phyloP scores from a whole-genome alignment of 2,888 invertebrate genomes.

The Julus scanicus region DNA sequence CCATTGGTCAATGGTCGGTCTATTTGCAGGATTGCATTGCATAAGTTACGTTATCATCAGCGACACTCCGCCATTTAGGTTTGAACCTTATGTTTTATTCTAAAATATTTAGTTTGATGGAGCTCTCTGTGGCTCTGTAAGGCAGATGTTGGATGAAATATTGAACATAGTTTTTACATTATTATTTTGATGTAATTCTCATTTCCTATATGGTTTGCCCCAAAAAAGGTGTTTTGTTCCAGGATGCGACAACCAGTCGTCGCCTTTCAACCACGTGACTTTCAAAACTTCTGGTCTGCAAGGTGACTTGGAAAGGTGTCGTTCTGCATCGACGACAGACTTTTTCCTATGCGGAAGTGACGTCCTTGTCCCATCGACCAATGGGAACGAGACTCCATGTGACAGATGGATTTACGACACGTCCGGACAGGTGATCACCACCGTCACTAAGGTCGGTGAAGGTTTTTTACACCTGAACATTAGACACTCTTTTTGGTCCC shows the following conservation, averaged over 20 bases:
- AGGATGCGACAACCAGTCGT: neutral
- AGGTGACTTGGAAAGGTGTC: neutral
- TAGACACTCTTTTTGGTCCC: too few species aligned
- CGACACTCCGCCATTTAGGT: neutral
- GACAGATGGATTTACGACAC: neutral
- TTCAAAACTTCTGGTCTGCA: neutral
- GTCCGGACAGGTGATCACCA: neutral
- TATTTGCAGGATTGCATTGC: slow-evolving; percentile 53
- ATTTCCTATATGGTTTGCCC: too few species aligned
- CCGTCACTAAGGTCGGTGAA: neutral
- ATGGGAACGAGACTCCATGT: neutral
- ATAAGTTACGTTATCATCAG: slow-evolving; percentile 19
- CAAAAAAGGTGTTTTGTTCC: neutral
- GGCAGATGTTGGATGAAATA: too few species aligned
- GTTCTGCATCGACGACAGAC: neutral
- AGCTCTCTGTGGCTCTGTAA: too few species aligned
- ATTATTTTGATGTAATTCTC: too few species aligned
- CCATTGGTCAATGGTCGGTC: slow-evolving; percentile 61
- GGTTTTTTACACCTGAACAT: too few species aligned
- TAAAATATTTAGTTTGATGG: too few species aligned
- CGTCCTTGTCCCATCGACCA: neutral
- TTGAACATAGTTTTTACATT: too few species aligned
- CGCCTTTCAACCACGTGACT: neutral
- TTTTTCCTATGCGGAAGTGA: neutral
- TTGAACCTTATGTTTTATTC: neutral